Evolutionary conservation across 2,888 invertebrate species (phyloP), one percentile per base, ranked within the genome.

Genomic region (Trichogramma dendrolimi): DNA sequence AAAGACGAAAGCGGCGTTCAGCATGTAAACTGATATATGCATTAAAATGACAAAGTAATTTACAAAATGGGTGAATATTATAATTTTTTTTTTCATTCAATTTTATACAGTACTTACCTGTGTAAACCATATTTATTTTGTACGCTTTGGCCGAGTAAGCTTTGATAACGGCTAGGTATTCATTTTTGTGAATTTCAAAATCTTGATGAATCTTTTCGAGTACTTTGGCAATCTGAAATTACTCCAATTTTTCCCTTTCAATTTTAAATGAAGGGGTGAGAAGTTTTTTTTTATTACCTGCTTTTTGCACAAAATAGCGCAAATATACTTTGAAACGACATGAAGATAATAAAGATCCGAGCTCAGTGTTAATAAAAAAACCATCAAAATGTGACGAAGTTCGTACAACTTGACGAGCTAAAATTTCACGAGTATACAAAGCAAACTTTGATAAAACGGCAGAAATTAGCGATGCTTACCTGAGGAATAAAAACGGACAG

Each of bases 151-250:
- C 14, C 1, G 59, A 59, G 41, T 60, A 62, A 6, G 44, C 11
- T 11, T 55, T 39, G 14, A 64, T 53, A 50, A 62, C 27, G 40
- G 59, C 42, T 7, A 64, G 54, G 41, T 62, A 50, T 8, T 64
- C 55, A 42, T 10, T 42, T 48, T 61, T 44, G 42, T 43, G n/a
- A 4, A 4, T 1, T 27, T 46, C n/a, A 44, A 62, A 64, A 47
- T 61, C 60, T n/a, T 11, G 5, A 40, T 61, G 55, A 7, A 64
- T 59, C 43, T 52, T 61, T 11, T 64, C 61, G 11, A 64, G 43
- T 10, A 61, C 54, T 4, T 42, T 40, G 46, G 46, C 56, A 4
- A 64, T 61, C 64, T 64, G n/a, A 1, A 51, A 58, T 14, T 4
- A 49, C 39, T 1, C 38, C 6, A 8, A 39, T 6, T 49, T 27